Evolutionary conservation across 2,113 vertebrate genomes (phyloP).

Genomic region (Chamaetylas fuelleborni): DNA sequence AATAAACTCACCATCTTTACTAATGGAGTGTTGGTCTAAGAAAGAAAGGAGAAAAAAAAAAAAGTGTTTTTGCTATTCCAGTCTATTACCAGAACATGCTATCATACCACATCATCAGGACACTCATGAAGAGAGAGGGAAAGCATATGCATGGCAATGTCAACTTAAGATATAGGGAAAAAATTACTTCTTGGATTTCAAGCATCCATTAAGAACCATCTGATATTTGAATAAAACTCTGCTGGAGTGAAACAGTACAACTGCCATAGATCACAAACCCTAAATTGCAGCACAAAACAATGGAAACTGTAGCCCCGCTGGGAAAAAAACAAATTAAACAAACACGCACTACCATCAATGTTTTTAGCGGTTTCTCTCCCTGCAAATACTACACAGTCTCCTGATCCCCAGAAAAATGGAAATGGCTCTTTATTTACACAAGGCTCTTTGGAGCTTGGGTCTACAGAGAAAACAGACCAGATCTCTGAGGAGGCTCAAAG

Average conservation of each 20-base stretch:
- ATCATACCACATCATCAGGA: neutral
- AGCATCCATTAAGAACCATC: neutral
- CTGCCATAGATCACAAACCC: neutral
- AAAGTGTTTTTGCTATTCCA: neutral
- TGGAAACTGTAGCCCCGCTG: neutral
- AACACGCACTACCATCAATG: neutral
- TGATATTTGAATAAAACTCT: neutral
- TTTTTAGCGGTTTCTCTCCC: neutral
- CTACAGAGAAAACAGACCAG: neutral
- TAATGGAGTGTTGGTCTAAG: neutral
- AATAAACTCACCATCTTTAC: neutral
- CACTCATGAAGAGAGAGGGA: neutral
- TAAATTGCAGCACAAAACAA: neutral
- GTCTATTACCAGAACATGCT: neutral
- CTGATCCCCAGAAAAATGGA: neutral
- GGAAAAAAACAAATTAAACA: constrained; percentile 17
- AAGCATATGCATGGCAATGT: neutral
- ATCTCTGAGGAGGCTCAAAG: neutral
- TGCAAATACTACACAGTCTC: neutral
- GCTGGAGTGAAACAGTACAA: neutral
- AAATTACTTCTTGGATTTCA: neutral
- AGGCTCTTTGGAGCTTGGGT: neutral
- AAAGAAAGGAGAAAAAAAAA: neutral
- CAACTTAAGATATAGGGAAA: neutral
- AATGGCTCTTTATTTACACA: neutral